A percentile compares a stretch with the other conserved stretches of the same genome.
These are phyloP conservation scores for Microtus ochrogaster DNA, from an alignment of 2,113 vertebrate species.

Conservation along the genomic window DNA sequence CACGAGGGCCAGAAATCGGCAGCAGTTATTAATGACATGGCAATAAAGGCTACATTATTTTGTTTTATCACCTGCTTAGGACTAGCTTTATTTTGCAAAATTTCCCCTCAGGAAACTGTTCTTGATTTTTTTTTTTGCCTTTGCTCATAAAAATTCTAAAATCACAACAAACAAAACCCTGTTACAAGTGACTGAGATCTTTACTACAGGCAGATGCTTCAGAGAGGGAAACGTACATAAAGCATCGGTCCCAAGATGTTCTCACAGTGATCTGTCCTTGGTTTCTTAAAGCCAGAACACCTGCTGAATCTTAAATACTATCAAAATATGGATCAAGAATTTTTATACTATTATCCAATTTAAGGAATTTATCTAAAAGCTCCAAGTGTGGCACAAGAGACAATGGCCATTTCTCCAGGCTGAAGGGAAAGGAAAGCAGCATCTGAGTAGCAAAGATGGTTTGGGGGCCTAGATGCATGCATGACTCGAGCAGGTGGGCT, in stretches of 20 bases:
- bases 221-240: neutral
- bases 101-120: neutral
- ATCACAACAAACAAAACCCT: neutral
- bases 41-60: neutral
- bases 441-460: neutral
- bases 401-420: neutral
- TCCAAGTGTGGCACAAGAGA: neutral
- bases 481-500: neutral
- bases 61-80: neutral
- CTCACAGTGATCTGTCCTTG: neutral
- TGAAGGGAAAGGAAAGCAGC: neutral
- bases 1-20: neutral
- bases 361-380: neutral
- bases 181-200: neutral
- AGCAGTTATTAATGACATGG: neutral
- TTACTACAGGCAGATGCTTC: neutral
- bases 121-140: neutral
- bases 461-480: neutral
- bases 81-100: neutral
- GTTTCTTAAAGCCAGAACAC: neutral
- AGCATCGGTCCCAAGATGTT: neutral
- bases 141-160: neutral
- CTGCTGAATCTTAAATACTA: neutral
- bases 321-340: neutral
- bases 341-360: neutral